Base-by-base conservation (phyloP, 2,888 invertebrate genomes). In the Anorthoa munda region DNA sequence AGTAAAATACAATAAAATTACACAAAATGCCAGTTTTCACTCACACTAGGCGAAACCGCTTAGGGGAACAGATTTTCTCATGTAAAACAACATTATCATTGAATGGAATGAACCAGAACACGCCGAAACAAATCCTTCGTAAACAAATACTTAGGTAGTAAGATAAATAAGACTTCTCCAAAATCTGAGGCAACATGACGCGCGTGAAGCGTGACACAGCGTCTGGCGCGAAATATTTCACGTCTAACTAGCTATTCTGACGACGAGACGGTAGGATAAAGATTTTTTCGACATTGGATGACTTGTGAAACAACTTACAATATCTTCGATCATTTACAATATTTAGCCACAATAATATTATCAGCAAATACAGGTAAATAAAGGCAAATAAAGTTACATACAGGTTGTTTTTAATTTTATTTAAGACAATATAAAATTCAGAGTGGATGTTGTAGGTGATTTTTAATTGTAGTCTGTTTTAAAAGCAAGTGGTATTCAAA, bases 201-300 rank as follows among this genome's bases (percentile, higher is more conserved):
- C 46, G 65, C 72, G 51, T 79, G 60, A 83, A 55, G 71, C 60
- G 59, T 82, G 83, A 83, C 79, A 61, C 39, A 68, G 60, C 53
- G 65, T 56, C 58, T 66, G 68, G 18, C 31, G 26, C 48, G 61
- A 72, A 72, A 79, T 77, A 82, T 79, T 79, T 72, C 45, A 64
- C 55, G 51, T 66, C 50, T 64, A 70, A 58, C 56, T 63, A 80
- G 53, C 31, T 73, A 53, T 80, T 75, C 45, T 75, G 21, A 50
- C 51, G 39, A 63, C 50, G 60, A 39, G 31, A 46, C n/a, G 39
- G 21, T 17, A 26, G 13, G 15, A 21, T 39, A 39, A 59, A 51
- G 0, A 12, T 18, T 53, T 23, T 66, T 79, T 78, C 39, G 51
- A 15, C 23, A 23, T 18, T 17, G 56, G 56, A 50, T 12, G 39